Conservation (phyloP, 1,140 invertebrate species). For the Hycleus phaleratus region DNA sequence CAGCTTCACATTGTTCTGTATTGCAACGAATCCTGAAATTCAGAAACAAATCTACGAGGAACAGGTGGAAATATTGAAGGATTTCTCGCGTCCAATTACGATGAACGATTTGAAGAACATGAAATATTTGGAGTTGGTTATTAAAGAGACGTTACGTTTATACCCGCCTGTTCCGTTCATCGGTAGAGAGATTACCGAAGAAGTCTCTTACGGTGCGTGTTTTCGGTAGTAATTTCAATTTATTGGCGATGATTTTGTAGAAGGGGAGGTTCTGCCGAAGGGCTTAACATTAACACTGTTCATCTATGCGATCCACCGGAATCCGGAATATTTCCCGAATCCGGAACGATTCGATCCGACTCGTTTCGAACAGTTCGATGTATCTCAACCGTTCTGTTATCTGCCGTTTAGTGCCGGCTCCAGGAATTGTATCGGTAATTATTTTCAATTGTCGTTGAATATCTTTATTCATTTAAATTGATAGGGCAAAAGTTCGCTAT, state of each 20-base stretch:
- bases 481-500: constrained; percentile 68
- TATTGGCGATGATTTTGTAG: constrained; percentile 16
- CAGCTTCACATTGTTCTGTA: constrained; percentile 41
- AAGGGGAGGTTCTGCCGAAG: constrained; percentile 44
- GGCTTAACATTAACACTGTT: constrained; percentile 45
- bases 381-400: constrained; percentile 41
- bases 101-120: constrained; percentile 50
- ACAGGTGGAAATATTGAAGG: constrained; percentile 52
- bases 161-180: constrained; percentile 39
- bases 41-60: constrained; percentile 48
- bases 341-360: constrained; percentile 72
- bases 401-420: constrained; percentile 65
- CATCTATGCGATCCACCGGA: constrained; percentile 56
- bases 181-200: constrained; percentile 51
- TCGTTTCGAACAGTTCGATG: constrained; percentile 54
- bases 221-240: not conserved
- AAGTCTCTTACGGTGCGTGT: not conserved
- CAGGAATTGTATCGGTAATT: constrained; percentile 59
- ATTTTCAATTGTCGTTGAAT: not conserved
- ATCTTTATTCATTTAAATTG: not conserved
- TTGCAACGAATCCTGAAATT: constrained; percentile 50
- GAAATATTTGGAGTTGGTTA: constrained; percentile 50
- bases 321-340: constrained; percentile 56
- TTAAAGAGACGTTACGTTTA: constrained; percentile 31
- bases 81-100: constrained; percentile 43